Base-by-base conservation (phyloP, 2,113 vertebrate genomes). In the Ammodytes marinus region DNA sequence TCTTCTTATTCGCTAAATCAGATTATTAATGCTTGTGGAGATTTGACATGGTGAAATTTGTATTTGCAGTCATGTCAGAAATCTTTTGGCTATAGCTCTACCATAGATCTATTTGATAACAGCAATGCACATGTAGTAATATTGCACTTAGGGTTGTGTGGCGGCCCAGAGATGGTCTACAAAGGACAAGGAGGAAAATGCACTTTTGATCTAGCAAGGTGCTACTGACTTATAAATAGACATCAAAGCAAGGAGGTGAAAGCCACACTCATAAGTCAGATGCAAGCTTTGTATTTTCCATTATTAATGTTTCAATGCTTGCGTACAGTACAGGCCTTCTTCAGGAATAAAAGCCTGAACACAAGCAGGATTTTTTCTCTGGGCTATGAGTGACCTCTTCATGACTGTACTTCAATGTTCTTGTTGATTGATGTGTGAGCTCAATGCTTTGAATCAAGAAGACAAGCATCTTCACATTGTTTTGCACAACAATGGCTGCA, bases 41-140 rank as follows among this genome's bases (percentile, higher is more conserved):
- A 66, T 79, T 59, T 68, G 5, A 77, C 19, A 40, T 46, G 27
- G 37, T 69, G 35, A 52, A 73, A 71, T 75, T 0, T 52, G 54
- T 83, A 3, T 58, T 46, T 67, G 59, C 53, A 43, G 54, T 19
- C 43, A 5, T 39, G 2, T 55, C 19, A 64, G 37, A 79, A 67
- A 55, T 61, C 37, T 57, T 39, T 12, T 11, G 17, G 66, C 50
- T 15, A 13, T 17, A 42, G 19, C 55, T 71, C 35, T 6, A 69
- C 46, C 14, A 39, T 14, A 60, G 47, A 66, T 75, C 8, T 64
- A 27, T 0, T 53, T 7, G 40, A 54, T 59, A 63, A 52, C 42
- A 53, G 47, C 55, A 40, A 27, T 47, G 14, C 40, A 66, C 40
- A 70, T 2, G 27, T 27, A 37, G 60, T 52, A 52, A 45, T 50